These are phyloP conservation scores for Xenopus petersii DNA, from an alignment of 2,797 vertebrate genomes.

Conservation along the genomic window DNA sequence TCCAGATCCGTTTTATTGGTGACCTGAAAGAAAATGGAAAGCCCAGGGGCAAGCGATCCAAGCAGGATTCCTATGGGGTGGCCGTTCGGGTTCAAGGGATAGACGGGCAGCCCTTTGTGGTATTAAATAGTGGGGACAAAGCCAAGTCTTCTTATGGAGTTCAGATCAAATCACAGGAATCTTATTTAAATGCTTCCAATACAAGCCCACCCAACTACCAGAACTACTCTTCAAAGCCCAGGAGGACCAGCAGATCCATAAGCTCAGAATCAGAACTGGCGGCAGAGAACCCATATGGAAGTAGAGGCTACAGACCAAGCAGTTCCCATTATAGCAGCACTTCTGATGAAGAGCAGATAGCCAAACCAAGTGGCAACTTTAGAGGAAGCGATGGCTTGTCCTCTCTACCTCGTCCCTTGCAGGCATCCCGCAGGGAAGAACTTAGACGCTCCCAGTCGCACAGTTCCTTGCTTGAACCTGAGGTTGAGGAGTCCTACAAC, in stretches of 20 bases:
- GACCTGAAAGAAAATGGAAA: constrained; percentile 65
- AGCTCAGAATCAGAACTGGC: constrained; percentile 58
- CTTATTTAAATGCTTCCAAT: constrained; percentile 23
- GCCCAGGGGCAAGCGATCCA: constrained; percentile 51
- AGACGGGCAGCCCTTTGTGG: constrained; percentile 88
- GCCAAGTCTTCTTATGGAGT: constrained; percentile 89
- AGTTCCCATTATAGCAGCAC: constrained; percentile 54
- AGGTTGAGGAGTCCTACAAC: fast-evolving
- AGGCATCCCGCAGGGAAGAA: constrained; percentile 36
- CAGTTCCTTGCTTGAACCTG: constrained; percentile 68
- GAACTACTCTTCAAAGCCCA: neutral
- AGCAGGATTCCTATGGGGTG: constrained; percentile 76
- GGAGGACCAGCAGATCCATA: constrained; percentile 10
- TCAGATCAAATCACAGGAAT: constrained; percentile 70
- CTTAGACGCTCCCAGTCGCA: constrained; percentile 83
- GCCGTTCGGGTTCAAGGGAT: constrained; percentile 91
- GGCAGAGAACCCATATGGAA: constrained; percentile 57
- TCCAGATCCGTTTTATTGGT: constrained; percentile 91
- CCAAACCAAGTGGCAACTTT: constrained; percentile 4
- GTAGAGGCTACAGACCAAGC: neutral
- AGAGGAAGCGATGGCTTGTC: constrained; percentile 11
- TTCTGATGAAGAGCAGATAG: constrained; percentile 59
- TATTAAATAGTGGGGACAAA: constrained; percentile 87
- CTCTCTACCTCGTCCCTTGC: constrained; percentile 8
- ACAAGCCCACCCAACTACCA: constrained; percentile 13